These are phyloP conservation scores for Gavialis gangeticus DNA, from an alignment of 2,113 vertebrate species.

Conservation along the genomic window DNA sequence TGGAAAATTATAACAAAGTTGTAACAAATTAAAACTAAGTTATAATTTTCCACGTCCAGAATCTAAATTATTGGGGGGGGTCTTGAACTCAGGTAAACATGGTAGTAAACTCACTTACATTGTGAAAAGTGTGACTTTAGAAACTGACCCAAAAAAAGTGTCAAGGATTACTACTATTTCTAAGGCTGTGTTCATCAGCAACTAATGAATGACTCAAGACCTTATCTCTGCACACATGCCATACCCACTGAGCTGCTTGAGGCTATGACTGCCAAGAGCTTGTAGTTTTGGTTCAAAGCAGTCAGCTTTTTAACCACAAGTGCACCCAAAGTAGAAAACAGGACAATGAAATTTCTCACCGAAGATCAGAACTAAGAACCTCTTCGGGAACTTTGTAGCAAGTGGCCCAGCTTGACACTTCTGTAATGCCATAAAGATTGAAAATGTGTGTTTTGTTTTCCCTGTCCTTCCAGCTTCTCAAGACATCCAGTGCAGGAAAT, in stretches of 20 bases:
- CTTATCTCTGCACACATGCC: not conserved
- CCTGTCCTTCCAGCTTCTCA: slow-evolving; percentile 87
- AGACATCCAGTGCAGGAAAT: slow-evolving; percentile 82
- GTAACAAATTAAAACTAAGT: no score
- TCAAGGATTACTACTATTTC: not conserved
- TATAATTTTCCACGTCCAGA: no score
- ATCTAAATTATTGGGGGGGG: no score
- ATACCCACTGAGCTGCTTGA: not conserved
- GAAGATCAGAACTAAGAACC: slow-evolving; percentile 65
- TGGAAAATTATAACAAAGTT: no score
- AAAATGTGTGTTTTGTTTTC: slow-evolving; percentile 90
- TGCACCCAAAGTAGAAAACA: not conserved
- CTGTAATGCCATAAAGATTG: slow-evolving; percentile 96
- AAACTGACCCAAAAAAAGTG: not conserved
- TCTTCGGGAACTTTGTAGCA: slow-evolving; percentile 87
- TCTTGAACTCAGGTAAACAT: not conserved
- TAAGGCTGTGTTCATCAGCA: not conserved
- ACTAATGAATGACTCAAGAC: not conserved
- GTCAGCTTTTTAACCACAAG: no score
- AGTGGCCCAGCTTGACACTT: slow-evolving; percentile 97
- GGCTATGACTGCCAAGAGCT: not conserved
- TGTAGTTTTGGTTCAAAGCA: not conserved
- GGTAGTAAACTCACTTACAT: not conserved
- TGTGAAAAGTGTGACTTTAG: not conserved
- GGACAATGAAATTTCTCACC: slow-evolving; percentile 55